Conservation (phyloP, 1,140 invertebrate genomes). For the Triops cancriformis region DNA sequence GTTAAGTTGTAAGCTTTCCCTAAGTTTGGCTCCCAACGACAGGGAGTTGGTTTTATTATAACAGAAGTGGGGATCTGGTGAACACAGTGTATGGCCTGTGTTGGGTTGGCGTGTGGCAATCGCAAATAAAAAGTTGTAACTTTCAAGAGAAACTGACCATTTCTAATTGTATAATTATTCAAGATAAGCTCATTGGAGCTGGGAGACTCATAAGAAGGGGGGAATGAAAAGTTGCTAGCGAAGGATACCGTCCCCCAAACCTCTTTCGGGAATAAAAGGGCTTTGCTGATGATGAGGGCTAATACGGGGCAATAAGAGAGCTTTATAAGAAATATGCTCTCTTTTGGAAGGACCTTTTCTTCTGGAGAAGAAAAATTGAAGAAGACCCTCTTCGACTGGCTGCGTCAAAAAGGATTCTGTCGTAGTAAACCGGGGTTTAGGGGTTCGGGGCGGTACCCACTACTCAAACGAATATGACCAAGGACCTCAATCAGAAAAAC, state of each 20-base stretch:
- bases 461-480: not conserved
- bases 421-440: not conserved
- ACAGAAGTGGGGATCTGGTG: too few relatives aligned
- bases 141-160: not conserved
- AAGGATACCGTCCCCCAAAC: not conserved
- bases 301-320: not conserved
- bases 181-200: not conserved
- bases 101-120: too few relatives aligned
- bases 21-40: too few relatives aligned
- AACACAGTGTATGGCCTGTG: too few relatives aligned
- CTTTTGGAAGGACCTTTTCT: not conserved
- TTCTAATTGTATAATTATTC: conserved; percentile 7
- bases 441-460: not conserved
- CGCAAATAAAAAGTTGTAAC: too few relatives aligned
- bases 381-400: not conserved
- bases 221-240: not conserved
- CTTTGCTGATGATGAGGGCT: conserved; percentile 5
- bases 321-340: conserved; percentile 1
- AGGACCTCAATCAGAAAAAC: not conserved
- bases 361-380: not conserved
- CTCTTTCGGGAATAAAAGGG: conserved; percentile 6
- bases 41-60: too few relatives aligned
- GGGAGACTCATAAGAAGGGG: not conserved
- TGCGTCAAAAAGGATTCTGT: not conserved
- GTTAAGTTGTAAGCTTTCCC: too few relatives aligned